Conservation (phyloP, 1,140 invertebrate genomes). For the Pseudobourletiella spinata region DNA sequence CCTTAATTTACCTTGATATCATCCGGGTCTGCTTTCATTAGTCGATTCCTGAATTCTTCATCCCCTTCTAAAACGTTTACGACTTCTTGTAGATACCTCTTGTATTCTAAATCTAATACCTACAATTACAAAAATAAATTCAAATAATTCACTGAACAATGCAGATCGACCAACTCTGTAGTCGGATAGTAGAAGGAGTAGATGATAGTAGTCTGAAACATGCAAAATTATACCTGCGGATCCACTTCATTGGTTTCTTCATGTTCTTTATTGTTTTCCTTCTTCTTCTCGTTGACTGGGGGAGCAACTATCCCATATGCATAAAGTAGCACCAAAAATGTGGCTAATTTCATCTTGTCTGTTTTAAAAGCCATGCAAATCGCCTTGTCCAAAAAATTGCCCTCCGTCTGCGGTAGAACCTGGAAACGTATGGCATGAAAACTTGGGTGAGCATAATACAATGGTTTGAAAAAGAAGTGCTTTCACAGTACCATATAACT, state of each 20-base stretch:
- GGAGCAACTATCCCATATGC: conserved; percentile 29
- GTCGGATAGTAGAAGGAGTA: no score
- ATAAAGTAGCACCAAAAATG: background rate
- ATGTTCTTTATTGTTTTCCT: conserved; percentile 35
- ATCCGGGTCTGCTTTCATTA: conserved; percentile 67
- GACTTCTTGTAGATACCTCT: conserved; percentile 76
- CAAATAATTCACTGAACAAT: background rate
- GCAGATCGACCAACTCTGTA: background rate
- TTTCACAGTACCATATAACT: no score
- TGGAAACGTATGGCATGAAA: no score
- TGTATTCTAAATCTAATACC: conserved; percentile 58
- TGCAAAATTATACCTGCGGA: conserved; percentile 29
- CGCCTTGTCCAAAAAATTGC: no score
- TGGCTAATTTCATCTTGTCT: background rate
- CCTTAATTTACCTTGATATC: conserved; percentile 69
- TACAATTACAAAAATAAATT: conserved; percentile 24
- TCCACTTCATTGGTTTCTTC: conserved; percentile 34
- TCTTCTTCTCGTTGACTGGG: conserved; percentile 32
- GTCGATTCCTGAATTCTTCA: conserved; percentile 65
- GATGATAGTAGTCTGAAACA: no score
- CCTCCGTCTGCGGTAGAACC: no score
- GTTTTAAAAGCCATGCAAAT: no score
- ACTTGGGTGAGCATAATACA: no score
- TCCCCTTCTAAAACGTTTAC: conserved; percentile 75
- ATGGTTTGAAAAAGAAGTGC: no score